Evolutionary conservation across 2,797 vertebrate genomes (phyloP).

Genomic region (Muraenolepis orangiensis): DNA sequence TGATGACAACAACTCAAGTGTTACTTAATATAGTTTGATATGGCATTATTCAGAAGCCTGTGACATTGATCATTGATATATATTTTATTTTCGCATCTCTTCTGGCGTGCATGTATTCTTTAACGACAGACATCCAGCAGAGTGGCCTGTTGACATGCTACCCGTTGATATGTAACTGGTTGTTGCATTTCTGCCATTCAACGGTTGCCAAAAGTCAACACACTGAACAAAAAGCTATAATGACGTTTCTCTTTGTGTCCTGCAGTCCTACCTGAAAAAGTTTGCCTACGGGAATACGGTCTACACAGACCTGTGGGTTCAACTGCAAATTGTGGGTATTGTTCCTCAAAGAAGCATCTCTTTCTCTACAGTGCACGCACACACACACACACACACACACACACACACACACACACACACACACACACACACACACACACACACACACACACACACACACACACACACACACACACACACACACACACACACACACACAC

Average conservation of each 20-base stretch:
- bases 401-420: not conserved
- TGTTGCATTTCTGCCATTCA: not conserved
- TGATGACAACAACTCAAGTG: too few species aligned
- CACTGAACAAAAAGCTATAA: not conserved
- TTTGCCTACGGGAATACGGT: conserved; percentile 77
- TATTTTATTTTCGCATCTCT: too few species aligned
- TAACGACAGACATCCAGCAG: too few species aligned
- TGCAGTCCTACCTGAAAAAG: conserved; percentile 80
- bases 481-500: not conserved
- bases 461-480: not conserved
- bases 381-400: not conserved
- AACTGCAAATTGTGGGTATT: conserved; percentile 72
- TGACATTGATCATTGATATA: too few species aligned
- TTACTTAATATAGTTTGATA: too few species aligned
- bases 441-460: not conserved
- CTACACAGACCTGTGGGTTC: conserved; percentile 82
- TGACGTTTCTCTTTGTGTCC: conserved; percentile 12
- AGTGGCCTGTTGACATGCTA: too few species aligned
- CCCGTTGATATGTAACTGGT: not conserved
- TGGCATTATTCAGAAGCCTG: too few species aligned
- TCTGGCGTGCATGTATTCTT: too few species aligned
- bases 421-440: not conserved
- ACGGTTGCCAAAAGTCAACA: not conserved
- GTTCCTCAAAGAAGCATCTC: not conserved
- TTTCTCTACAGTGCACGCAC: not conserved